A percentile compares a stretch with the other conserved stretches of the same genome.
phyloP scores from a whole-genome alignment of 2,888 invertebrate species.

The Leptinotarsa haldemani region DNA sequence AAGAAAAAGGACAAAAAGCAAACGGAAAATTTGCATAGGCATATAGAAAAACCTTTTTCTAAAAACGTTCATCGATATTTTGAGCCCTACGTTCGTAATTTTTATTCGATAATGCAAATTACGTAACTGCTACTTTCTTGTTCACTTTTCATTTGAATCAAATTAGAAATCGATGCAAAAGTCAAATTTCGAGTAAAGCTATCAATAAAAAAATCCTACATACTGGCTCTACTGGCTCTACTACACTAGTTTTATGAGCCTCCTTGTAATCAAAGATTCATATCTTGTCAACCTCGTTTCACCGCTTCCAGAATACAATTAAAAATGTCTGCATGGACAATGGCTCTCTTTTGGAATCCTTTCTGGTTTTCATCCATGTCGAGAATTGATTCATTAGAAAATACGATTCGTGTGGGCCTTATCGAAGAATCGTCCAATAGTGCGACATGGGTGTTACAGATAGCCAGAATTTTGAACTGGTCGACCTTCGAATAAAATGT shows the following conservation, averaged over 20 bases:
- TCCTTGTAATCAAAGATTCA: not conserved
- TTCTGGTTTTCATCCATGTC: constrained; percentile 12
- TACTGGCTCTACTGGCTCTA: no score
- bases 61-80: no score
- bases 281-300: constrained; percentile 1
- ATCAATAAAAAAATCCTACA: no score
- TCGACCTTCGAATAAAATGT: constrained; percentile 37
- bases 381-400: constrained; percentile 36
- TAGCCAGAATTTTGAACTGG: constrained; percentile 39
- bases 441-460: constrained; percentile 44
- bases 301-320: constrained; percentile 12
- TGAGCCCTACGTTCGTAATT: no score
- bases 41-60: no score
- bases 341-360: constrained; percentile 3
- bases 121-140: no score
- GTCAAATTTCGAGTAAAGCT: no score
- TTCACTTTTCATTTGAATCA: no score
- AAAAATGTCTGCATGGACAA: constrained; percentile 11
- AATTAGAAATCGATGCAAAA: no score
- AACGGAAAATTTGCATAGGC: no score
- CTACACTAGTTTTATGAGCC: not conserved
- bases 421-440: constrained; percentile 36
- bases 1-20: no score
- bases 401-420: constrained; percentile 30
- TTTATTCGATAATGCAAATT: no score